These are phyloP conservation scores for Forbesichthys papilliferus DNA, from an alignment of 2,113 vertebrate genomes.

Conservation along the genomic window DNA sequence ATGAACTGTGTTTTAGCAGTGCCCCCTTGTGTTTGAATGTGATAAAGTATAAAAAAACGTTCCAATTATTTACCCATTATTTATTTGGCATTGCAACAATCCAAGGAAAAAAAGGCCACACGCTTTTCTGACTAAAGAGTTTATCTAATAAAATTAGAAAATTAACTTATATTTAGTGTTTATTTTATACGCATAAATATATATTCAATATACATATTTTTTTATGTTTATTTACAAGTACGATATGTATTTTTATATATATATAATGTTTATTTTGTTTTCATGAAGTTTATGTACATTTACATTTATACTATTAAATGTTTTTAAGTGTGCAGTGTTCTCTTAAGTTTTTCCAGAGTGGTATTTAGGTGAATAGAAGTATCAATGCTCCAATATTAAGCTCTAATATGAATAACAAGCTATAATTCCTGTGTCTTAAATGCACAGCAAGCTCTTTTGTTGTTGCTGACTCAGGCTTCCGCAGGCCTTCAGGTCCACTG, in stretches of 20 bases:
- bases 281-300: too few relatives aligned
- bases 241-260: too few relatives aligned
- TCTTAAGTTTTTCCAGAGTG: not conserved
- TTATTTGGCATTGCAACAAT: not conserved
- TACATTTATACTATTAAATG: too few relatives aligned
- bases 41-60: constrained; percentile 11
- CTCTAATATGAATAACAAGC: constrained; percentile 22
- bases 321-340: not conserved
- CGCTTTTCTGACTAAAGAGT: too few relatives aligned
- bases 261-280: too few relatives aligned
- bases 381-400: constrained; percentile 24
- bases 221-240: too few relatives aligned
- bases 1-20: constrained; percentile 59
- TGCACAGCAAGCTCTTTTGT: constrained; percentile 19
- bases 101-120: too few relatives aligned
- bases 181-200: too few relatives aligned
- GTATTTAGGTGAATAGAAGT: constrained; percentile 9
- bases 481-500: constrained; percentile 15
- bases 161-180: too few relatives aligned
- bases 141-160: too few relatives aligned
- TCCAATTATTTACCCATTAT: constrained; percentile 6
- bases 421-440: constrained; percentile 32
- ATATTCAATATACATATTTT: too few relatives aligned
- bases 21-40: constrained; percentile 64
- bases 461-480: constrained; percentile 19